Evolutionary conservation across 2,888 invertebrate genomes (phyloP), one percentile per base, ranked within the genome.

Genomic region (Notocelia uddmanniana): DNA sequence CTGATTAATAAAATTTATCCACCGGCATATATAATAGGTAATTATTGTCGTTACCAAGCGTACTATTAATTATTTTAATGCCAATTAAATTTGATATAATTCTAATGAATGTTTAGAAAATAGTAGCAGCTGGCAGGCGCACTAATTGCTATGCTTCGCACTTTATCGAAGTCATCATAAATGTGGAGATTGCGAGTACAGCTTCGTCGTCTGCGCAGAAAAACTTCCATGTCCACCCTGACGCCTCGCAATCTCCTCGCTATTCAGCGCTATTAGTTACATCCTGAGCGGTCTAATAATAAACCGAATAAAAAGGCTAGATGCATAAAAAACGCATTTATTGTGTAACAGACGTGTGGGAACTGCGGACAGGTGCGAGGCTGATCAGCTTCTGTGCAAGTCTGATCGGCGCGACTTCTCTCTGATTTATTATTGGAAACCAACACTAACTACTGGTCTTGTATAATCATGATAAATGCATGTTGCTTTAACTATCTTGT

Each of bases 281-380:
- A 87, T 88, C 88, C 89, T 85, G 82, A 77, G 80, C 77, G 74
- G 77, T 80, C 75, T 78, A 80, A 83, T 83, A 87, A 87, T 83
- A 85, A 85, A 81, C 83, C 85, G 52, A 68, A 54, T 68, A 68
- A 73, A 74, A 69, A 67, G 63, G 63, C 66, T 88, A 78, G 85
- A 85, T 85, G 85, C 83, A 89, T 87, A 90, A 89, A 88, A 90
- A 90, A 83, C 86, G 80, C 78, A 88, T 86, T 89, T 87, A 87
- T 89, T 89, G 89, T 88, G 85, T 86, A 88, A 89, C 83, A 80
- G 82, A 84, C 77, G 87, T 89, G 89, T 90, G 91, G 90, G 91
- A 91, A 91, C 85, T 74, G 58, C 73, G 78, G 81, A 85, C 91
- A 91, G 91, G 91, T 91, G 91, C 85, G 80, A 37, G 34, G 15